These are phyloP conservation scores for Rhaphigaster nebulosa DNA, from an alignment of 2,888 invertebrate genomes.

Conservation along the genomic window DNA sequence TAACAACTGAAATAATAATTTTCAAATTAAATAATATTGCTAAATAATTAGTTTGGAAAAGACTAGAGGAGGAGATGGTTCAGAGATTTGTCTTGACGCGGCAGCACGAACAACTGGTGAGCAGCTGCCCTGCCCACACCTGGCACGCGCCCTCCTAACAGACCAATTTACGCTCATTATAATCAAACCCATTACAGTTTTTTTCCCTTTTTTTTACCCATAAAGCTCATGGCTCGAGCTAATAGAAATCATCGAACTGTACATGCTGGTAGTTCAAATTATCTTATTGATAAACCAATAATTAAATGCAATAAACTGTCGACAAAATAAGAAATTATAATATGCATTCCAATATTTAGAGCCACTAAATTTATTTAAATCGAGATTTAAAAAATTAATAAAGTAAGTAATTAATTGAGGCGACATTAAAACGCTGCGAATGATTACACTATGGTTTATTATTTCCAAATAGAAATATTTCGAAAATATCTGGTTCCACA, in stretches of 20 bases:
- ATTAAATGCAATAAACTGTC: too few relatives aligned
- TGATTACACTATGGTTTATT: too few relatives aligned
- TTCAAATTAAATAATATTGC: not conserved
- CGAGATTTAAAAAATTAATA: too few relatives aligned
- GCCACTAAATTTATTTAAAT: too few relatives aligned
- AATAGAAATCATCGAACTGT: not conserved
- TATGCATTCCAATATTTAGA: too few relatives aligned
- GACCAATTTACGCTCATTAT: constrained; percentile 1
- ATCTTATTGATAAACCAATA: not conserved
- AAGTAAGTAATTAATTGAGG: too few relatives aligned
- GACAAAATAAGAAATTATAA: too few relatives aligned
- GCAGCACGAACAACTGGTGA: not conserved
- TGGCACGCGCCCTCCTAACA: not conserved
- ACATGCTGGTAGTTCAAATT: not conserved
- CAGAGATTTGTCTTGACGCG: not conserved
- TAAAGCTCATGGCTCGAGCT: not conserved
- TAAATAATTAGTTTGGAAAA: not conserved
- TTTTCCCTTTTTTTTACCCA: not conserved
- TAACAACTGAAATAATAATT: too few relatives aligned
- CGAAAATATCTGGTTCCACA: too few relatives aligned
- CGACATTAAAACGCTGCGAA: too few relatives aligned
- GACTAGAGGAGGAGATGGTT: not conserved
- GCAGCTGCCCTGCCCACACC: not conserved
- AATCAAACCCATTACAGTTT: not conserved
- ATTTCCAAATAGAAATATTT: too few relatives aligned